Evolutionary conservation across 2,113 vertebrate genomes (phyloP), one percentile per base, ranked within the genome.

Genomic region (Otis tarda): DNA sequence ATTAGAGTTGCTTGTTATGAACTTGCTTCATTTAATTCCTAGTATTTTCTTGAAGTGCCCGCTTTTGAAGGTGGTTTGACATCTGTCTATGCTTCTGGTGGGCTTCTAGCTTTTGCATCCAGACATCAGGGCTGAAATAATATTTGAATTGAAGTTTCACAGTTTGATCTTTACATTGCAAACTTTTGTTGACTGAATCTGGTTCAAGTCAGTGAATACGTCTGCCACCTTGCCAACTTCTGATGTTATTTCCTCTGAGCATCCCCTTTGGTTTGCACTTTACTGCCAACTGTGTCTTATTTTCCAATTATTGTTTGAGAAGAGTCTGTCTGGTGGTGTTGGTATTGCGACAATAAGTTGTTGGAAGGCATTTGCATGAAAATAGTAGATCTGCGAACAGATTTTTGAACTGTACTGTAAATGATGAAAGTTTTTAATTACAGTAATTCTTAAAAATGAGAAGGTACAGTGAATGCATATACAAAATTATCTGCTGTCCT

Each of bases 161-260:
- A 12, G 57, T 92, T 92, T 82, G 61, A 81, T 85, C 76, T 93
- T 96, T 70, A 67, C 63, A 76, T 79, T 85, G 59, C 74, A 94
- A 63, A 70, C 78, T 94, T 96, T 59, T 73, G 55, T 87, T 94
- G 81, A 73, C 50, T 83, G 70, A 91, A 80, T 91, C 55, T 91
- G 87, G 55, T 94, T 91, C 70, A 95, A 92, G 65, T 84, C 70
- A 73, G 61, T 22, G 65, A 70, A 85, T 45, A 16, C 74, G 69
- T 91, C 81, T 96, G 21, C 84, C 52, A 57, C 63, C 30, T 80
- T 95, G 89, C 81, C 93, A 95, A n/a, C 41, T 93, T 82, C 59
- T 94, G 93, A 74, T 91, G 59, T 77, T 95, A 77, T 77, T 92
- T 96, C 63, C 81, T 89, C 90, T 85, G 93, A 92, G 63, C 64